Evolutionary conservation across 1,140 invertebrate species (phyloP).

Genomic region (Paraescarpia echinospica): DNA sequence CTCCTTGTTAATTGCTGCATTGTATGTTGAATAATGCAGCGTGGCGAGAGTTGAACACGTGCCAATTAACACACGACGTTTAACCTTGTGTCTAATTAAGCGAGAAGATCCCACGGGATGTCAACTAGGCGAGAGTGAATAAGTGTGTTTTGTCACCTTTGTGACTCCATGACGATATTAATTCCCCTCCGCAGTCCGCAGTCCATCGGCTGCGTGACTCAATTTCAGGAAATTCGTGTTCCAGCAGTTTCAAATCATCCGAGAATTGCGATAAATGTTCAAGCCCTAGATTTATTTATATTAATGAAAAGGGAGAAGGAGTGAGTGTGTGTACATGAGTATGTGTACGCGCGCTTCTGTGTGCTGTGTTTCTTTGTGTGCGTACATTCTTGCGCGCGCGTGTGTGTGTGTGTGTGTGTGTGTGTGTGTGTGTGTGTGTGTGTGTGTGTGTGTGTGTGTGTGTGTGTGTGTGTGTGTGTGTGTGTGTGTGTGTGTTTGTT

Average conservation of each 20-base stretch:
- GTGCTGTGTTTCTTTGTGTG: not conserved
- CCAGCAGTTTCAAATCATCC: not conserved
- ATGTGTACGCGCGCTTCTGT: not conserved
- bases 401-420: not conserved
- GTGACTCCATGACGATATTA: not conserved
- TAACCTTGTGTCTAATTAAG: not conserved
- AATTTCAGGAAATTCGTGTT: too few relatives aligned
- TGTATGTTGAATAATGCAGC: not conserved
- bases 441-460: too few relatives aligned
- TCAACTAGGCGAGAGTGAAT: not conserved
- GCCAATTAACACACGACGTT: not conserved
- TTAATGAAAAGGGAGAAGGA: not conserved
- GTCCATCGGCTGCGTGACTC: too few relatives aligned
- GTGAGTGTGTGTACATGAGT: conserved; percentile 17
- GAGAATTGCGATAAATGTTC: not conserved
- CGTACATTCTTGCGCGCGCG: too few relatives aligned
- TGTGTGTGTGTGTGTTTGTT: too few relatives aligned
- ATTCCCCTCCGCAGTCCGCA: too few relatives aligned
- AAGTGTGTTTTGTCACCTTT: not conserved
- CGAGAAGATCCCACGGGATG: not conserved
- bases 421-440: not conserved
- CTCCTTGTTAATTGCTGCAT: not conserved
- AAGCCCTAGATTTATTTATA: not conserved
- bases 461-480: too few relatives aligned
- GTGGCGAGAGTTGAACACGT: not conserved